Evolutionary conservation across 2,113 vertebrate species (phyloP), one percentile per base, ranked within the genome.

Genomic region (Phylloscopus trochiloides): DNA sequence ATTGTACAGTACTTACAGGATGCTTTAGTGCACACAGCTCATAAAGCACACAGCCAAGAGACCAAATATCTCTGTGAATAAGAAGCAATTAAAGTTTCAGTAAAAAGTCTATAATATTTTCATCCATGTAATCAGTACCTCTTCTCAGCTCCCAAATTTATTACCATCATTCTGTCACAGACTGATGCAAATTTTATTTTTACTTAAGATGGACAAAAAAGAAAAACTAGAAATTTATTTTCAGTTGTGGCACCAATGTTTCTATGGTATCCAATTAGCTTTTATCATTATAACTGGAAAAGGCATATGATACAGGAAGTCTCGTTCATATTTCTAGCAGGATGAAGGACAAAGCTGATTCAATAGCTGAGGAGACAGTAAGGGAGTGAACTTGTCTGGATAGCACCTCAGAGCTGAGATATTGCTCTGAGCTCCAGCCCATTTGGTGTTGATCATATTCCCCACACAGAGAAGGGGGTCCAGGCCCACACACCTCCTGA

Each of bases 31-130:
- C 96, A 92, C 99, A 99, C 38, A 99, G 98, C 79, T 99, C 99
- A 94, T 99, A 99, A 38, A 99, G 97, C 90, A 99, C 98, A 75
- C 99, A 99, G 68, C 98, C 99, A 96, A 99, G 98, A 96, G 98
- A 99, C 99, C 99, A 99, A 96, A 99, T 97, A 95, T 99, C 99
- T 96, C 99, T 99, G 96, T 65, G 54, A 92, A 96, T 84, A 83
- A 94, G 26, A 97, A 93, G 48, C 48, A 94, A 72, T 91, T 90
- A 84, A 88, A n/a, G 58, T 47, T 83, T 70, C 28, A 91, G 81
- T 74, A 26, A 89, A 95, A 94, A 54, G 28, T 20, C 42, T 45
- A 4, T 63, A 72, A 66, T 40, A 74, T 73, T 76, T 94, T 58
- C 43, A 84, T 66, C 22, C 14, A 31, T 17, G 18, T 28, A 61